Evolutionary conservation across 1,140 invertebrate genomes (phyloP).

Genomic region (Drosophila nigromelanica): DNA sequence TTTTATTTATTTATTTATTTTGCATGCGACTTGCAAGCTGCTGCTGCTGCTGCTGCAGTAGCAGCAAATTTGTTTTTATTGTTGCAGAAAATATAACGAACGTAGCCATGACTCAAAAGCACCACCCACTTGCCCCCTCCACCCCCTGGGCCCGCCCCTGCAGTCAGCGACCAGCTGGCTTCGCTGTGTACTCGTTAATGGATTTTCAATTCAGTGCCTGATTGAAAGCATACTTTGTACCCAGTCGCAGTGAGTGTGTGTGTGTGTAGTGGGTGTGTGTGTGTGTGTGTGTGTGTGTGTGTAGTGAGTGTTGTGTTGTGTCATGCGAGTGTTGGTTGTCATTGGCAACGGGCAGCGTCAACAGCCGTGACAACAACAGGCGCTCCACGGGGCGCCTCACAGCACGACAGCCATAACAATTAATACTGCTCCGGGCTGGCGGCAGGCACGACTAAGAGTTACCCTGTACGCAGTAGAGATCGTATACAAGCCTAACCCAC

Average conservation of each 20-base stretch:
- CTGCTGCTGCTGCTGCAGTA: conserved; percentile 11
- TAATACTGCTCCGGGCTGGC: conserved; percentile 5
- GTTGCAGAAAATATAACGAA: conserved; percentile 48
- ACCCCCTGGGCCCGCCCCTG: not conserved
- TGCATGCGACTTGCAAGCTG: conserved; percentile 15
- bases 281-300: conserved; percentile 27
- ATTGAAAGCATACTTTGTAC: conserved; percentile 79
- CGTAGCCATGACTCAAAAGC: conserved; percentile 47
- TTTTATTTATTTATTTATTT: conserved; percentile 23
- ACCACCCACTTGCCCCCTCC: not conserved
- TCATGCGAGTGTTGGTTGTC: conserved; percentile 64
- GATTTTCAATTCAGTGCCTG: conserved; percentile 82
- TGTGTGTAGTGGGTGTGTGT: too few relatives aligned
- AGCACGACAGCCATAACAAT: conserved; percentile 46
- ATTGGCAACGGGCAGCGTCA: conserved; percentile 68
- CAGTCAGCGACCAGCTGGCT: conserved; percentile 64
- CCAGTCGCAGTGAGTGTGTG: not conserved
- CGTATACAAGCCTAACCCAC: not conserved
- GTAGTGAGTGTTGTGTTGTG: conserved; percentile 44
- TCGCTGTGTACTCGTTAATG: conserved; percentile 79
- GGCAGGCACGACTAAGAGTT: conserved; percentile 5
- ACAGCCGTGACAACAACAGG: conserved; percentile 72
- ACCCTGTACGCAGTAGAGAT: conserved; percentile 1
- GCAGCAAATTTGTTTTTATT: conserved; percentile 55
- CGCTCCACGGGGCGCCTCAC: conserved; percentile 31